These are phyloP conservation scores for Matsumyia berberina DNA, from an alignment of 2,888 invertebrate species.

Conservation along the genomic window DNA sequence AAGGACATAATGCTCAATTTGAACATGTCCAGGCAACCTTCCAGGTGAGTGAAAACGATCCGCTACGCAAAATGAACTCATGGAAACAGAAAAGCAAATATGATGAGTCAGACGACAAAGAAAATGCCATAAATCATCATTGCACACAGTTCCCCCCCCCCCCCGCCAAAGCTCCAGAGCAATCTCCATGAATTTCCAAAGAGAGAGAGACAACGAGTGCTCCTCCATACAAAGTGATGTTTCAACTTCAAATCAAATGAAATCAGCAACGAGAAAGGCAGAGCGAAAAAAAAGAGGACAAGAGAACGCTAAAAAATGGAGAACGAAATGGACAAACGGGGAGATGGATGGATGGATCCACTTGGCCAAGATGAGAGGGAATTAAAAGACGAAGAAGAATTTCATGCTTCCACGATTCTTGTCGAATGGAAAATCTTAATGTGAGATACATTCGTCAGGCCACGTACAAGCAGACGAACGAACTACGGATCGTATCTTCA, in stretches of 20 bases:
- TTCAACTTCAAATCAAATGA: conserved; percentile 41
- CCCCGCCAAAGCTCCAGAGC: neutral
- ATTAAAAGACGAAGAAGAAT: conserved; percentile 46
- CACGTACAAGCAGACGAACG: neutral
- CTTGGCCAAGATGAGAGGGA: conserved; percentile 26
- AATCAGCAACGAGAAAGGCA: conserved; percentile 26
- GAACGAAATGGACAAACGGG: conserved; percentile 43
- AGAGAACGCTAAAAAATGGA: conserved; percentile 39
- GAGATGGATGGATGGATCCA: conserved; percentile 47
- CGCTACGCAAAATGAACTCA: conserved; percentile 23
- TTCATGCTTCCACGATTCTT: conserved; percentile 47
- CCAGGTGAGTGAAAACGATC: conserved; percentile 61
- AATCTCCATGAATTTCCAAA: neutral
- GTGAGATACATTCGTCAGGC: neutral
- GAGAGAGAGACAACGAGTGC: neutral
- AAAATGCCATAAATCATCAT: conserved; percentile 56
- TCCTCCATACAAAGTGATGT: conserved; percentile 11
- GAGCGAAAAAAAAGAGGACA: neutral
- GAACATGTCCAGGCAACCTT: conserved; percentile 53
- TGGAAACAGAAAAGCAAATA: conserved; percentile 45
- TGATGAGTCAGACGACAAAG: conserved; percentile 61
- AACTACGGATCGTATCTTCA: conserved; percentile 24
- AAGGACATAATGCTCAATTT: conserved; percentile 58
- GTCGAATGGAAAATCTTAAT: conserved; percentile 20
- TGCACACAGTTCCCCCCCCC: neutral